Evolutionary conservation across 35 echinoderm and acorn worm species (phyloP).

Genomic region (Lytechinus variegatus): DNA sequence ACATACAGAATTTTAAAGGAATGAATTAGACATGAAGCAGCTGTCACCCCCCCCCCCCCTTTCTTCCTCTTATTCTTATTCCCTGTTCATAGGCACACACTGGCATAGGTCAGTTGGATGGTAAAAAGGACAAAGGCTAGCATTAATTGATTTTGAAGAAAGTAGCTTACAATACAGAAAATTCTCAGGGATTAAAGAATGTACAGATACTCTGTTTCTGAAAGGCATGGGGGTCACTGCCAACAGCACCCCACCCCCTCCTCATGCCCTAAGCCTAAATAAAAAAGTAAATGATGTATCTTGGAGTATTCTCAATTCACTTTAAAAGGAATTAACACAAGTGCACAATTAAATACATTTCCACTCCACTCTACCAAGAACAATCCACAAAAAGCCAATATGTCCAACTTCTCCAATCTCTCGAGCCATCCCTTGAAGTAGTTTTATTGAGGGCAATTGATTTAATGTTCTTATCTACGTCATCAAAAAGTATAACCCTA

Average conservation of each 20-base stretch:
- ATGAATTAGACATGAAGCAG: background rate
- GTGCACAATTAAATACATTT: background rate
- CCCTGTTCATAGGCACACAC: too few relatives aligned
- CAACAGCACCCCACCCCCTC: background rate
- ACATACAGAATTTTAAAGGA: background rate
- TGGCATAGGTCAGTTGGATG: too few relatives aligned
- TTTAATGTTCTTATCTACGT: conserved; percentile 20
- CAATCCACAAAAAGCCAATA: background rate
- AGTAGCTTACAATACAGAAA: too few relatives aligned
- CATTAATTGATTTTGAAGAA: too few relatives aligned
- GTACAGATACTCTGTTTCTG: too few relatives aligned
- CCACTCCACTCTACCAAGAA: background rate
- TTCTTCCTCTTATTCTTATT: too few relatives aligned
- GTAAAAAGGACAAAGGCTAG: too few relatives aligned
- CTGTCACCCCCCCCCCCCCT: too few relatives aligned
- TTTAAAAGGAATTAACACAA: background rate
- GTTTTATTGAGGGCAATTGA: background rate
- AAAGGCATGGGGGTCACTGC: too few relatives aligned
- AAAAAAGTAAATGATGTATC: too few relatives aligned
- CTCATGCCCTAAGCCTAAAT: background rate
- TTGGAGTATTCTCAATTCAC: background rate
- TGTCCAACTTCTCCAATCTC: background rate
- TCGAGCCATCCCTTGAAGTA: background rate
- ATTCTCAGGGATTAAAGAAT: too few relatives aligned
- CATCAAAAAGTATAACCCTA: conserved; percentile 13